A percentile compares a stretch with the other conserved stretches of the same genome.
These are phyloP conservation scores for Balaeniceps rex DNA, from an alignment of 2,113 vertebrate species.

Conservation along the genomic window DNA sequence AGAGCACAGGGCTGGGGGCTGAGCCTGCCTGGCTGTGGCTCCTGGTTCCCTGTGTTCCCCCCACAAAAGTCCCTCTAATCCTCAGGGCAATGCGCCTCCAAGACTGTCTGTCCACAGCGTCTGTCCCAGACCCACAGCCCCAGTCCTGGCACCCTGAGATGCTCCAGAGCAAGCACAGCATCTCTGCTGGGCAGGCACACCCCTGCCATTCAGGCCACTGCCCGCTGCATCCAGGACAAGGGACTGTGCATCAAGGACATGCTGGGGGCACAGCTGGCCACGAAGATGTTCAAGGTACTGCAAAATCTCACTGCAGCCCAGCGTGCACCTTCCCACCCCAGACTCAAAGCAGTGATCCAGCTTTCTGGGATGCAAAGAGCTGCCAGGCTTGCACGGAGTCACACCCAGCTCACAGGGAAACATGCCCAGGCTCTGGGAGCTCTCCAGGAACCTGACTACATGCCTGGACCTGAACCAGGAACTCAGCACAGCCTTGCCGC, in stretches of 20 bases:
- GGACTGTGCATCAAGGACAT: neutral
- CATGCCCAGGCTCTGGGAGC: neutral
- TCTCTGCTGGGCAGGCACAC: too few relatives aligned
- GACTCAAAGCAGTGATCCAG: neutral
- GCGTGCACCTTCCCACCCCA: neutral
- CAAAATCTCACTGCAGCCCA: neutral
- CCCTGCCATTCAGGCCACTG: too few relatives aligned
- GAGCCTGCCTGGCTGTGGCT: neutral
- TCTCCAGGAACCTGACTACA: neutral
- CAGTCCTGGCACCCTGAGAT: neutral
- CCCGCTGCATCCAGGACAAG: neutral
- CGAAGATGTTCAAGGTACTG: neutral
- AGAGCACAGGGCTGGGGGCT: neutral
- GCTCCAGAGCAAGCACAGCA: neutral
- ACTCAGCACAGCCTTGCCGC: neutral
- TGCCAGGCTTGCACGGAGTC: neutral
- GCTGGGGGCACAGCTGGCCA: neutral
- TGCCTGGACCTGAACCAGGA: neutral
- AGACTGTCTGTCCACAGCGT: accelerated
- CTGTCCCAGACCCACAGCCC: neutral
- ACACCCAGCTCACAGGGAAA: neutral
- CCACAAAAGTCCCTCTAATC: neutral
- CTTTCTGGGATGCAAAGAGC: neutral
- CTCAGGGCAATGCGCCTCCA: accelerated
- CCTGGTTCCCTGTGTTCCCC: neutral